Percentiles rank a stretch among this genome's conserved stretches.
Conservation (phyloP, 2,797 vertebrate species). For the Anomalospiza imberbis region DNA sequence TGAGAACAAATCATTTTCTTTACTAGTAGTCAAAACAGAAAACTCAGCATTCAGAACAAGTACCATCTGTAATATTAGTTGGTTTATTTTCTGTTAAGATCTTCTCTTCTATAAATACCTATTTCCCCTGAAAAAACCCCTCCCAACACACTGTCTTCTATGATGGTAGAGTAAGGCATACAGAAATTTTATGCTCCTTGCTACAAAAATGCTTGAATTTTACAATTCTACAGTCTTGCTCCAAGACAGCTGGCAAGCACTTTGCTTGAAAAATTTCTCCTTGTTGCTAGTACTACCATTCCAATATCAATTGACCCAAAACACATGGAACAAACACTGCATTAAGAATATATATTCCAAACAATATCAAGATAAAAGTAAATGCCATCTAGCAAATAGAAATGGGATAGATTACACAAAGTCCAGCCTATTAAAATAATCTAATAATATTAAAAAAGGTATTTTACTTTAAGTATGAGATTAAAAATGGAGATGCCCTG, state of each 20-base stretch:
- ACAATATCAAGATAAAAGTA: neutral
- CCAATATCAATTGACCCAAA: neutral
- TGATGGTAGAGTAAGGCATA: neutral
- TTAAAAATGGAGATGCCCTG: neutral
- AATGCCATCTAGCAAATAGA: neutral
- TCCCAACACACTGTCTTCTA: neutral
- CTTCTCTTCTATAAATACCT: neutral
- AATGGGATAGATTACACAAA: neutral
- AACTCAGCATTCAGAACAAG: neutral
- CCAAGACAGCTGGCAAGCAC: neutral
- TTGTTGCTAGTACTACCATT: neutral
- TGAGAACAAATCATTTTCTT: neutral
- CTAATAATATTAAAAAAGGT: neutral
- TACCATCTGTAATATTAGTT: neutral
- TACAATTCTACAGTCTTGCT: neutral
- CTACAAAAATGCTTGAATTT: neutral
- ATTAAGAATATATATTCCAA: neutral
- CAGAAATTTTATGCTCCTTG: neutral
- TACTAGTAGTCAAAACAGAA: neutral
- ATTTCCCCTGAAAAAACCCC: neutral
- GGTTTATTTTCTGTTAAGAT: neutral
- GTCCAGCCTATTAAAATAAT: neutral
- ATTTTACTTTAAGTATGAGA: neutral
- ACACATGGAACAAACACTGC: neutral
- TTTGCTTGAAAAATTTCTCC: neutral